phyloP scores from a whole-genome alignment of 2,888 invertebrate species.

The Acronicta psi region DNA sequence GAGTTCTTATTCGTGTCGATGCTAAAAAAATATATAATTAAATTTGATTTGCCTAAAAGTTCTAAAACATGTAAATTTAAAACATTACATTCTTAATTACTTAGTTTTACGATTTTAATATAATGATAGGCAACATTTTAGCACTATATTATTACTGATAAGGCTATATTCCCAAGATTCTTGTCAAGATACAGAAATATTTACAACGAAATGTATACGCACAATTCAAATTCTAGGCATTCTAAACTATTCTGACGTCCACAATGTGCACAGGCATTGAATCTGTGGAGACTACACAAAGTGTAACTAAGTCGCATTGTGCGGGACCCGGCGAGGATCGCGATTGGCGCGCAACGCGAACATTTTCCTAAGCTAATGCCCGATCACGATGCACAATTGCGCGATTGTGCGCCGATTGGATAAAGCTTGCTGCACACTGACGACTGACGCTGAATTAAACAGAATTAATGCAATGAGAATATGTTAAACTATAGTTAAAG shows the following conservation, averaged over 20 bases:
- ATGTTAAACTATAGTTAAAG: no score
- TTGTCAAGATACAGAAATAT: constrained; percentile 3
- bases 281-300: constrained; percentile 29
- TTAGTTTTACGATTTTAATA: no score
- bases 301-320: constrained; percentile 19
- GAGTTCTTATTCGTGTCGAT: no score
- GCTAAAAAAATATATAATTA: no score
- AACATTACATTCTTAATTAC: no score
- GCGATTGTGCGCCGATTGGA: constrained; percentile 65
- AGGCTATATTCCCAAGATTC: no score
- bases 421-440: constrained; percentile 45
- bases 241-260: constrained; percentile 24
- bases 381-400: constrained; percentile 67
- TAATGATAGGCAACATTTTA: no score
- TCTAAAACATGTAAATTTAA: no score
- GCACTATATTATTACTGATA: no score
- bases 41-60: no score
- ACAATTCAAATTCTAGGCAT: constrained; percentile 33
- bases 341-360: constrained; percentile 50
- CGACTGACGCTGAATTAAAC: constrained; percentile 14
- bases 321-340: constrained; percentile 28
- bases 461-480: background rate
- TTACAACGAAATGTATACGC: constrained; percentile 18
- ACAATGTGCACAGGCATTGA: constrained; percentile 22
- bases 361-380: constrained; percentile 62